Conservation (phyloP, 2,113 vertebrate genomes). For the Notothenia coriiceps region DNA sequence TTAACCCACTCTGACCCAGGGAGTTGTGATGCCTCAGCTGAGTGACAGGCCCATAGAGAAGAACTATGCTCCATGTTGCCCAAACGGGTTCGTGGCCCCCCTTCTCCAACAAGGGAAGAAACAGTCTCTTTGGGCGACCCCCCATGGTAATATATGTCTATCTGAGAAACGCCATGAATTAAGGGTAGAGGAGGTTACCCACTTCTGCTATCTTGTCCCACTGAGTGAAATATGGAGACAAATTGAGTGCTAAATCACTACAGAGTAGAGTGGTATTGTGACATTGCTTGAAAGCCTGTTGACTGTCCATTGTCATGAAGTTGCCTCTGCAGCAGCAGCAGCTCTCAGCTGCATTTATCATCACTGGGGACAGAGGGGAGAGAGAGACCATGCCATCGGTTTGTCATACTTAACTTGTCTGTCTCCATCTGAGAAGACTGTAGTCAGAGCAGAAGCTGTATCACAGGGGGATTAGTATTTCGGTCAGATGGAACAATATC, state of each 20-base stretch:
- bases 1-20: conserved; percentile 80
- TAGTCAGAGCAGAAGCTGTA: conserved; percentile 34
- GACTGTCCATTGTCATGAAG: conserved; percentile 70
- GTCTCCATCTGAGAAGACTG: conserved; percentile 60
- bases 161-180: conserved; percentile 67
- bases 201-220: conserved; percentile 73
- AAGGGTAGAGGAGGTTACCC: conserved; percentile 60
- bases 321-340: conserved; percentile 59
- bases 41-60: conserved; percentile 75
- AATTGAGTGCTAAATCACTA: conserved; percentile 77
- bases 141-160: conserved; percentile 65
- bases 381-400: conserved; percentile 60
- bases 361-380: conserved; percentile 53
- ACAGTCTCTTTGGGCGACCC: conserved; percentile 67
- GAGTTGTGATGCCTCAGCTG: conserved; percentile 70
- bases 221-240: conserved; percentile 79
- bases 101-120: conserved; percentile 55
- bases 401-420: conserved; percentile 71
- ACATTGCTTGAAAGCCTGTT: conserved; percentile 64
- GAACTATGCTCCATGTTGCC: conserved; percentile 40
- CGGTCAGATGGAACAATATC: conserved; percentile 38
- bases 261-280: conserved; percentile 66
- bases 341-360: conserved; percentile 72
- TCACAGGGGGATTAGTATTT: conserved; percentile 43
- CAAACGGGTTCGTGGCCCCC: conserved; percentile 40